These are phyloP conservation scores for Asarcornis scutulata DNA, from an alignment of 2,113 vertebrate genomes.

Conservation along the genomic window DNA sequence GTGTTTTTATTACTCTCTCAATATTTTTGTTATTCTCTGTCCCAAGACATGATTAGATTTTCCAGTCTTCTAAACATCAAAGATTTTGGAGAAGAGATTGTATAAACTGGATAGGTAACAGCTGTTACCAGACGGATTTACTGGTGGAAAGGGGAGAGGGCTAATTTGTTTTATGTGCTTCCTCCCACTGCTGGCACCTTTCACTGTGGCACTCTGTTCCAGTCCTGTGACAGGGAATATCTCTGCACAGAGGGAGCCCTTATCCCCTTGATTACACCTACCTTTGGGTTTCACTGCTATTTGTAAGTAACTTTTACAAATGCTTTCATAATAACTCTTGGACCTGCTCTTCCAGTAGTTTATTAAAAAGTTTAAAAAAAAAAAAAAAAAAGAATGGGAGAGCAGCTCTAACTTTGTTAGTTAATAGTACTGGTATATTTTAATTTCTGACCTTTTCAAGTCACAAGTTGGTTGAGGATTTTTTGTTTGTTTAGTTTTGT, in stretches of 20 bases:
- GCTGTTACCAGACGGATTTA: slow-evolving; percentile 19
- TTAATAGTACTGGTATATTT: background rate
- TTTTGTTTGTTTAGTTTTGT: background rate
- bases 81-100: slow-evolving; percentile 25
- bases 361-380: background rate
- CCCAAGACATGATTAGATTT: background rate
- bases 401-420: background rate
- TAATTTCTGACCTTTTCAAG: background rate
- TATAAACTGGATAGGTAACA: slow-evolving; percentile 52
- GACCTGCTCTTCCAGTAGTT: background rate
- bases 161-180: slow-evolving; percentile 40
- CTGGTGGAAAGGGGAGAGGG: slow-evolving; percentile 25
- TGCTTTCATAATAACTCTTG: background rate
- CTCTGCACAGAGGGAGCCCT: slow-evolving; percentile 40
- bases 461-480: background rate
- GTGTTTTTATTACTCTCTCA: slow-evolving; percentile 22
- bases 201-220: slow-evolving; percentile 16
- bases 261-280: background rate
- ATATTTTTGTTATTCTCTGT: slow-evolving; percentile 42
- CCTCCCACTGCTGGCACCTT: slow-evolving; percentile 10
- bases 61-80: slow-evolving; percentile 28
- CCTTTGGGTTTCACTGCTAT: background rate
- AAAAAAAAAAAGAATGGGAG: background rate
- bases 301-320: background rate
- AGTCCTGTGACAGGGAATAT: background rate